Conservation (phyloP, 2,113 vertebrate species). For the Eulacestoma nigropectus region DNA sequence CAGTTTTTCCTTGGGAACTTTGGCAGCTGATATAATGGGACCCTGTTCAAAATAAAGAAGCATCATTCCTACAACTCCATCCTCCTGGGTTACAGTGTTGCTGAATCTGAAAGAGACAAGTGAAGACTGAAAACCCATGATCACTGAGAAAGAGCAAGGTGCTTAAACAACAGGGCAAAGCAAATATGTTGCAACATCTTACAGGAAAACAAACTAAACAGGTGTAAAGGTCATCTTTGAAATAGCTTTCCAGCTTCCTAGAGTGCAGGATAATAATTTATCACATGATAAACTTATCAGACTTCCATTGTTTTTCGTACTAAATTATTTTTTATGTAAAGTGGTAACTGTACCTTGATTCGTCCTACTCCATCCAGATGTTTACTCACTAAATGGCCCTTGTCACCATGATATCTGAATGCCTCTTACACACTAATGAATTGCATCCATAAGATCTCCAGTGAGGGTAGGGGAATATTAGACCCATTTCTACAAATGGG, state of each 20-base stretch:
- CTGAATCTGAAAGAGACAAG: neutral
- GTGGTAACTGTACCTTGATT: neutral
- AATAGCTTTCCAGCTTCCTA: neutral
- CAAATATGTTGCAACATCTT: neutral
- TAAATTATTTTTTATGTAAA: neutral
- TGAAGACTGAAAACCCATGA: neutral
- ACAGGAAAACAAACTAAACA: neutral
- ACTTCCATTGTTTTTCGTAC: neutral
- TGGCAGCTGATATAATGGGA: neutral
- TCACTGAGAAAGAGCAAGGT: neutral
- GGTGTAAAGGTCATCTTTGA: neutral
- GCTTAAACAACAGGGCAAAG: neutral
- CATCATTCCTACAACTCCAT: neutral
- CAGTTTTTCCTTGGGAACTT: neutral
- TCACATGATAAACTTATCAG: neutral
- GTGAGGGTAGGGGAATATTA: neutral
- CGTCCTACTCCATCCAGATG: neutral
- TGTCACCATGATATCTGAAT: neutral
- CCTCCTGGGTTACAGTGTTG: fast-evolving
- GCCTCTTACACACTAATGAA: neutral
- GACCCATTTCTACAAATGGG: neutral
- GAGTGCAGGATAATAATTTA: neutral
- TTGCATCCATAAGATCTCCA: neutral
- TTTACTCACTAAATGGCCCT: neutral
- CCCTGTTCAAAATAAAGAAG: neutral